Percentiles rank a stretch among this genome's conserved stretches.
These are phyloP conservation scores for Dasyprocta punctata DNA, from an alignment of 2,113 vertebrate species.

Conservation along the genomic window DNA sequence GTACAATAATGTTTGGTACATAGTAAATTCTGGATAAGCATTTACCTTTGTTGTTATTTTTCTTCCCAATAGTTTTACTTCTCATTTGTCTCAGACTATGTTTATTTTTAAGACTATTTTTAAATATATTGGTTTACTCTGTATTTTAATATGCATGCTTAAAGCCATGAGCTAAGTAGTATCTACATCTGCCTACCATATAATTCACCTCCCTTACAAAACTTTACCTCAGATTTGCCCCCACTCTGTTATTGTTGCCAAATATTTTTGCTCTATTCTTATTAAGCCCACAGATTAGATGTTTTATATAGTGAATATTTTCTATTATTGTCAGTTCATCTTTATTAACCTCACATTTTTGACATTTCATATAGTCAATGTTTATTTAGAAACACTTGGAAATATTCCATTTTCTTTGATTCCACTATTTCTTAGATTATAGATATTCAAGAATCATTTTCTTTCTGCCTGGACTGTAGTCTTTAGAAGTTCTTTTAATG, in stretches of 20 bases:
- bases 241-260: not conserved
- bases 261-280: not conserved
- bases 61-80: not conserved
- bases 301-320: not conserved
- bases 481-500: not conserved
- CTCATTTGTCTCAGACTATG: not conserved
- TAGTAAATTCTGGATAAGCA: not conserved
- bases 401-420: not conserved
- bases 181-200: not conserved
- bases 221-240: not conserved
- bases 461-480: not conserved
- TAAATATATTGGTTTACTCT: not conserved
- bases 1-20: not conserved
- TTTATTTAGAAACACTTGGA: constrained; percentile 17
- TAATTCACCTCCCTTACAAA: not conserved
- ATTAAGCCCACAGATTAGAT: not conserved
- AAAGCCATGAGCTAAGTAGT: not conserved
- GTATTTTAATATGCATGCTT: not conserved
- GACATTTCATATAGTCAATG: not conserved
- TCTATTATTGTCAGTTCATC: not conserved
- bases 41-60: not conserved
- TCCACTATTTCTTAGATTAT: not conserved
- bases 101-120: not conserved
- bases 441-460: not conserved
- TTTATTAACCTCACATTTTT: constrained; percentile 1